Evolutionary conservation across 2,113 vertebrate genomes (phyloP), one percentile per base, ranked within the genome.

Genomic region (Spea multiplicata): DNA sequence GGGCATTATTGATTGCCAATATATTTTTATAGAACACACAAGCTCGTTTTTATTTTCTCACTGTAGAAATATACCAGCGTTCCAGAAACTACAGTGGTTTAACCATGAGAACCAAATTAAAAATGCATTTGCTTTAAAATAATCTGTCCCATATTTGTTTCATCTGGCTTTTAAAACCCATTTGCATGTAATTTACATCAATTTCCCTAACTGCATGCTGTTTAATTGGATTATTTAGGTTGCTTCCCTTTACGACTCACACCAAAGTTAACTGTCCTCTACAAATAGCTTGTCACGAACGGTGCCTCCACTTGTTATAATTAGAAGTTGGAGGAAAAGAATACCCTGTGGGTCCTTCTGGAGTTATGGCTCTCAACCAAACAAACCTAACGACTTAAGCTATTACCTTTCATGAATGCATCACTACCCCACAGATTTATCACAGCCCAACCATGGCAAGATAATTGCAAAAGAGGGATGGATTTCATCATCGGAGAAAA

Each of bases 171-270:
- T 30, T 50, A 52, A 52, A 13, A 9, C 12, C 46, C 6, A 65
- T 52, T 62, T 44, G 61, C 61, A 75, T 45, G 10, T 13, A 16
- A 7, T 30, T 8, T 16, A 64, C 46, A 48, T 61, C 17, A 4
- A 59, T 80, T 66, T 68, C 52, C 14, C 75, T 64, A 52, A 81
- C 62, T 68, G 48, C 30, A 44, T 65, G 49, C 61, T 64, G 16
- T 70, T 5, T 67, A 30, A 83, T 76, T 67, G 59, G 13, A 80
- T 76, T 82, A 83, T 73, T 74, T 83, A 59, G 74, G 71, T 0
- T 16, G 9, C 5, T 44, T 71, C 70, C 61, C 59, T 78, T 70
- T 49, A 74, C 66, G 67, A n/a, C 78, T 78, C 61, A 81, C 79
- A 7, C 71, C 61, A 73, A 10, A 81, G n/a, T 12, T n/a, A 47